Evolutionary conservation across 2,888 invertebrate genomes (phyloP), one percentile per base, ranked within the genome.

Genomic region (Diploptera punctata): DNA sequence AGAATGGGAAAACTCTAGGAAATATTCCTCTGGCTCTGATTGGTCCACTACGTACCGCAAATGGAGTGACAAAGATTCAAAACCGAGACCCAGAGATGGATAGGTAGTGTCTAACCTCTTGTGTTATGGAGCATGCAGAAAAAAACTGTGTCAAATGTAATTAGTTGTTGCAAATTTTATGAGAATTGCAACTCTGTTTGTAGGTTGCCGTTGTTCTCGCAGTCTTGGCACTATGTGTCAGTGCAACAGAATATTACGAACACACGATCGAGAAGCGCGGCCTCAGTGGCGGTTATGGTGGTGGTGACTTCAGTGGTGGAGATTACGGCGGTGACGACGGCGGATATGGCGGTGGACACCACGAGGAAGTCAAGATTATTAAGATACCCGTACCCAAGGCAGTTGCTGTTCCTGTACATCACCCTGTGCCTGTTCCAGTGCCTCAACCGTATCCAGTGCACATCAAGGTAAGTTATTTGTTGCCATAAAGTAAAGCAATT

Each of bases 361-460:
- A 83, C 75, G 86, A 88, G 67, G 85, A 87, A 1, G 85, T 91
- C 0, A 89, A 91, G 79, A 89, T 91, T 78, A 89, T 90, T 52
- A 90, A 86, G 77, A 86, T 91, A 16, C 90, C 91, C 13, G 82
- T 88, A 3, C 87, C 84, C 0, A 88, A 91, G 68, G 89, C 90
- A 72, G 84, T 88, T 31, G 87, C 87, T 73, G 88, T 89, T 76
- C 85, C 87, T 79, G 80, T 88, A 5, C 82, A 87, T 31, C 87
- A 88, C 68, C 88, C 87, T 0, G 78, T 89, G 0, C 79, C 88
- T 0, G 86, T 89, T 0, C 87, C 87, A 0, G 86, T 88, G 0
- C 87, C 88, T 0, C 90, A 91, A 75, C 90, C 90, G 0, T 88
- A 90, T 29, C 91, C 91, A 0, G 90, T 91, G 1, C 89, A 89